Evolutionary conservation across 2,113 vertebrate species (phyloP).

Genomic region (Prolemur simus): DNA sequence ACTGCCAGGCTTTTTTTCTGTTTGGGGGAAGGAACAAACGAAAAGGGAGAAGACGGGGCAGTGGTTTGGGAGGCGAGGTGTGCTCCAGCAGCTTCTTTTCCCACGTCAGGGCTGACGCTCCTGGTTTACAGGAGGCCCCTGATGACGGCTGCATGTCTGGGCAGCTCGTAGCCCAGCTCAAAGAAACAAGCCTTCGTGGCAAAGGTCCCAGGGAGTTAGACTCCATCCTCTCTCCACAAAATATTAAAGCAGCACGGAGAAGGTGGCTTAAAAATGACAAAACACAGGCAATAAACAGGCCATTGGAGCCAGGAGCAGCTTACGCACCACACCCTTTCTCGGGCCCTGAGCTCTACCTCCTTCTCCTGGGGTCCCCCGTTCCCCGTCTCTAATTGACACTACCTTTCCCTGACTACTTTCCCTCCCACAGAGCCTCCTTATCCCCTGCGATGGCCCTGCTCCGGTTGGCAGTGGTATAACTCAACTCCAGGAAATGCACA

Average conservation of each 20-base stretch:
- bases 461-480: not conserved
- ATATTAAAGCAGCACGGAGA: not conserved
- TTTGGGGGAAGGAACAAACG: not conserved
- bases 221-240: not conserved
- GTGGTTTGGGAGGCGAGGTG: not conserved
- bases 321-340: not conserved
- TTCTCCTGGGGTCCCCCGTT: not conserved
- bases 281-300: not conserved
- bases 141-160: not conserved
- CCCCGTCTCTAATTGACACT: not conserved
- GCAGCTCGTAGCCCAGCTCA: conserved; percentile 38
- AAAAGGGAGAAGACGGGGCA: not conserved
- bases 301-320: not conserved
- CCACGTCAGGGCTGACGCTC: not conserved
- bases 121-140: not conserved
- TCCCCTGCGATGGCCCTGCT: not conserved
- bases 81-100: not conserved
- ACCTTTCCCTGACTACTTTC: not conserved
- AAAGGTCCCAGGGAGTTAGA: not conserved
- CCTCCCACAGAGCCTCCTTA: not conserved
- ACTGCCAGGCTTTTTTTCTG: not conserved
- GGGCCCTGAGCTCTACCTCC: not conserved
- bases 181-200: not conserved
- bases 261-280: not conserved
- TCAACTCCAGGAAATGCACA: not conserved